A percentile compares a stretch with the other conserved stretches of the same genome.
phyloP scores from a whole-genome alignment of 2,888 invertebrate species.

The Zootermopsis nevadensis region DNA sequence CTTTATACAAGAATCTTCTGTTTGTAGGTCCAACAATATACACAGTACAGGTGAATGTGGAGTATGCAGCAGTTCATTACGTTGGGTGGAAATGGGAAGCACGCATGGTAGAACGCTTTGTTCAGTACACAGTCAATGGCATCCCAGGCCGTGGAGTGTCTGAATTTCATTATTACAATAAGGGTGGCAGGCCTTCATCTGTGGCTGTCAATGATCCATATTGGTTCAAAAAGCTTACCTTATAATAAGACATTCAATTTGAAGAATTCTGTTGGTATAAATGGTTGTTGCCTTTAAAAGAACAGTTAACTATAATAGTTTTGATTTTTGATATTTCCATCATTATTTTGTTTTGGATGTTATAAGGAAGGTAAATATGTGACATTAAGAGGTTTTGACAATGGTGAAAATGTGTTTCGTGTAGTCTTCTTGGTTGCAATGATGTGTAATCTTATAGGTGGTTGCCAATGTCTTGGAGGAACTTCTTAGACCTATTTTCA shows the following conservation, averaged over 20 bases:
- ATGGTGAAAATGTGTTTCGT: no score
- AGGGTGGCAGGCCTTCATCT: slow-evolving; percentile 67
- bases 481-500: no score
- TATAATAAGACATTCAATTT: not conserved
- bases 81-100: slow-evolving; percentile 77
- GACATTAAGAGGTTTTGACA: no score
- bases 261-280: not conserved
- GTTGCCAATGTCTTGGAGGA: no score
- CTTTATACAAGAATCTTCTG: not conserved
- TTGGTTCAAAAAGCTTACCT: slow-evolving; percentile 67
- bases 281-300: no score
- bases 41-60: slow-evolving; percentile 70
- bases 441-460: no score
- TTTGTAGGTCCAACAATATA: slow-evolving; percentile 64
- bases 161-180: slow-evolving; percentile 77
- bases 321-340: no score
- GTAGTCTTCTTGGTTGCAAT: no score
- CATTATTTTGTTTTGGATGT: no score
- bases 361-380: no score
- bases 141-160: slow-evolving; percentile 76
- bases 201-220: slow-evolving; percentile 66
- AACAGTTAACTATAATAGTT: no score
- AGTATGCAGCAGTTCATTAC: slow-evolving; percentile 71
- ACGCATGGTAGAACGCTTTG: slow-evolving; percentile 73
- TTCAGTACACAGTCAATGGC: slow-evolving; percentile 70